A percentile compares a stretch with the other conserved stretches of the same genome.
phyloP scores from a whole-genome alignment of 1,140 invertebrate species.

The Hycleus phaleratus region DNA sequence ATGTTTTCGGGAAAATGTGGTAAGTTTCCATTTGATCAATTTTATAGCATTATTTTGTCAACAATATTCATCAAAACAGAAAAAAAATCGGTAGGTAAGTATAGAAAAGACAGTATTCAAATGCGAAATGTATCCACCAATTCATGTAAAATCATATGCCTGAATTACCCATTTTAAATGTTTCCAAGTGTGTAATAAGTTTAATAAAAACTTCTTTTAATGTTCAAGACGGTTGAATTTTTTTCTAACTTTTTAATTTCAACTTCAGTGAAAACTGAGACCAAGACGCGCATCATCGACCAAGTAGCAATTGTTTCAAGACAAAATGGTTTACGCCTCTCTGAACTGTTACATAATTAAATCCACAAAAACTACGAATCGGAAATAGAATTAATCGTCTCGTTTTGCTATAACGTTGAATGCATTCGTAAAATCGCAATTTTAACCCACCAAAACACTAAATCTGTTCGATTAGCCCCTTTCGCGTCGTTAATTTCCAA shows the following conservation, averaged over 20 bases:
- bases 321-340: slow-evolving; percentile 18
- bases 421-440: too few relatives aligned
- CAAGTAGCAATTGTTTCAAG: slow-evolving; percentile 13
- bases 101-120: too few relatives aligned
- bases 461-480: slow-evolving; percentile 6
- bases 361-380: slow-evolving; percentile 13
- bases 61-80: background rate
- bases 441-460: background rate
- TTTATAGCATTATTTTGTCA: background rate
- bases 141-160: too few relatives aligned
- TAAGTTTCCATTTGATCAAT: slow-evolving; percentile 46
- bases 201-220: slow-evolving; percentile 11
- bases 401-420: background rate
- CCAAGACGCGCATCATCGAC: slow-evolving; percentile 14
- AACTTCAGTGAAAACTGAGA: slow-evolving; percentile 6
- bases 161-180: slow-evolving; percentile 7
- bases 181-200: slow-evolving; percentile 12
- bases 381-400: slow-evolving; percentile 10
- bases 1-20: slow-evolving; percentile 86
- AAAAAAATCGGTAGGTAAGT: too few relatives aligned
- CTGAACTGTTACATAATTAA: slow-evolving; percentile 18
- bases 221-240: slow-evolving; percentile 11
- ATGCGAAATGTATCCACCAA: too few relatives aligned
- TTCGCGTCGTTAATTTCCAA: slow-evolving; percentile 5
- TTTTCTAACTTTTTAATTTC: slow-evolving; percentile 18